Conservation (phyloP, 2,888 invertebrate species). For the Lasioglossum vierecki region DNA sequence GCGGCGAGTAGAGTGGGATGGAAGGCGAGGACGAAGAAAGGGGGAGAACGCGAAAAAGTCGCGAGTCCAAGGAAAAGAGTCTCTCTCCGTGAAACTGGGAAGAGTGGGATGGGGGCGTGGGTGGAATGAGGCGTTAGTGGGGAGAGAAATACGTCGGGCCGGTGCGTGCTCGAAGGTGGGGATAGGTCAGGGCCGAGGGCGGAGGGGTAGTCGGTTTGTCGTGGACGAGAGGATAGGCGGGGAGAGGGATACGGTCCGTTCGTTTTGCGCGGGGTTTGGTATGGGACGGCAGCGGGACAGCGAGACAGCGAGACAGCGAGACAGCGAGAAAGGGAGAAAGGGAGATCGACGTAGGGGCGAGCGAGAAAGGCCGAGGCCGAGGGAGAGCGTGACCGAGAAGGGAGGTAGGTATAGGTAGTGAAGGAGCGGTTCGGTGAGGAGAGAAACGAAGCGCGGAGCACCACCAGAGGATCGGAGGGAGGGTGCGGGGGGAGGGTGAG, state of each 20-base stretch:
- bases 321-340: slow-evolving; percentile 10
- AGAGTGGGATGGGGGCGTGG: slow-evolving; percentile 83
- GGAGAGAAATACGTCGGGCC: slow-evolving; percentile 68
- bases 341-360: slow-evolving; percentile 21
- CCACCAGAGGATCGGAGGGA: background rate
- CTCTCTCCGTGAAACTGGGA: slow-evolving; percentile 53
- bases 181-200: slow-evolving; percentile 75
- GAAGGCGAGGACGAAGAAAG: slow-evolving; percentile 46
- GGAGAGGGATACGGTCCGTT: slow-evolving; percentile 59
- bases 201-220: slow-evolving; percentile 49
- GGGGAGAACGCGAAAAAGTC: slow-evolving; percentile 54
- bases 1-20: background rate
- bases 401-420: background rate
- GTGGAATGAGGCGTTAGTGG: slow-evolving; percentile 78
- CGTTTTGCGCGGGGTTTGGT: slow-evolving; percentile 55
- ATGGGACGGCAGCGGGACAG: slow-evolving; percentile 39
- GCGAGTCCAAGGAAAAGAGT: slow-evolving; percentile 57
- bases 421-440: slow-evolving; percentile 23
- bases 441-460: slow-evolving; percentile 3
- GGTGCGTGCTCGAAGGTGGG: slow-evolving; percentile 67
- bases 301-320: background rate
- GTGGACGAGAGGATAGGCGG: slow-evolving; percentile 63
- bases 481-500: background rate
- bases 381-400: slow-evolving; percentile 4
- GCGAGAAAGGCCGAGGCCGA: background rate